Percentiles rank a stretch among this genome's conserved stretches.
Evolutionary conservation across 2,113 vertebrate species (phyloP).

Genomic region (Dromiciops gliroides): DNA sequence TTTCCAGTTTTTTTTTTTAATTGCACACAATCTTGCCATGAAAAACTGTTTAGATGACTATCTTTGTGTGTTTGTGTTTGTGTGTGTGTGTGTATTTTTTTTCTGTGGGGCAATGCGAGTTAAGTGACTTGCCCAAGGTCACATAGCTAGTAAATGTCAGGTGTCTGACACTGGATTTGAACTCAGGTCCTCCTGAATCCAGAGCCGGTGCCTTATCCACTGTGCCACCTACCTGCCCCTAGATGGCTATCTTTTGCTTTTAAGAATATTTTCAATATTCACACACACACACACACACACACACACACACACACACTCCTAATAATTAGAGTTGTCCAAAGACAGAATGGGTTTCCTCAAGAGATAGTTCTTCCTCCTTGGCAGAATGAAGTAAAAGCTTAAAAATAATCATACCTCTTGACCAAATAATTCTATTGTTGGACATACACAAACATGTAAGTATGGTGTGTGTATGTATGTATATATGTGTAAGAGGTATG

Average conservation of each 20-base stretch:
- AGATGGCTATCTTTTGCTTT: not conserved
- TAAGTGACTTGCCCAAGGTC: no score
- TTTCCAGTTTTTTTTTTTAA: not conserved
- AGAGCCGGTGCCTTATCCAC: no score
- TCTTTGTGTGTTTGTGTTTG: no score
- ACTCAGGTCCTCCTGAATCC: no score
- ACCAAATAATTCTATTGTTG: not conserved
- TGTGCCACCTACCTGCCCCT: no score
- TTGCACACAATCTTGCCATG: not conserved
- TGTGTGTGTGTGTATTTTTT: no score
- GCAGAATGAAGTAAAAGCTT: not conserved
- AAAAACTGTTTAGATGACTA: not conserved
- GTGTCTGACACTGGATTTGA: no score
- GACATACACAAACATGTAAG: not conserved
- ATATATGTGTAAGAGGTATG: not conserved
- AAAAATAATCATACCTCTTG: not conserved
- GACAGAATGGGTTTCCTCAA: not conserved
- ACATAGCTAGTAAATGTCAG: no score
- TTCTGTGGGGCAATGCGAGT: no score
- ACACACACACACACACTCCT: not conserved
- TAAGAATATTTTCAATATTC: not conserved
- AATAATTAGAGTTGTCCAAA: not conserved
- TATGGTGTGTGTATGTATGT: not conserved
- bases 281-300: not conserved
- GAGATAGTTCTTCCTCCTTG: not conserved